These are phyloP conservation scores for Champsocephalus esox DNA, from an alignment of 2,797 vertebrate species.

Conservation along the genomic window DNA sequence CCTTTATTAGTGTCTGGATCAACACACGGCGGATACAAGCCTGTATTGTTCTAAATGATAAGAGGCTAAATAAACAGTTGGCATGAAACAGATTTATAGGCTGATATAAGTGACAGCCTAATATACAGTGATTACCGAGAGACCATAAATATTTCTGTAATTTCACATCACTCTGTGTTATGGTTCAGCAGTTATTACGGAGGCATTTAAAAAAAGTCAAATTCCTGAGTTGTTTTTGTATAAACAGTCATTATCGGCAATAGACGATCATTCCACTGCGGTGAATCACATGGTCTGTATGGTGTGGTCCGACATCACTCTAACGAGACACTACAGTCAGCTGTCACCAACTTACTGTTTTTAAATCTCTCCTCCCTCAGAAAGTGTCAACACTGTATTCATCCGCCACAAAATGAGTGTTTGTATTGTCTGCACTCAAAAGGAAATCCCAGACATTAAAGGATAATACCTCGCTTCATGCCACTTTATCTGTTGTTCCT, in stretches of 20 bases:
- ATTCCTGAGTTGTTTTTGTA: constrained; percentile 65
- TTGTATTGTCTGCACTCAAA: constrained; percentile 24
- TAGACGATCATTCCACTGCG: constrained; percentile 52
- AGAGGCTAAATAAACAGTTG: constrained; percentile 45
- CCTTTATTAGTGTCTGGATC: constrained; percentile 38
- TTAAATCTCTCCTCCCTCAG: constrained; percentile 33
- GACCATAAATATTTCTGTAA: constrained; percentile 48
- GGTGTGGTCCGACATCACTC: constrained; percentile 50
- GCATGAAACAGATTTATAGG: constrained; percentile 40
- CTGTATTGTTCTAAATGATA: constrained; percentile 39
- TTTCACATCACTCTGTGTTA: constrained; percentile 49
- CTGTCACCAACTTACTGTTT: constrained; percentile 40
- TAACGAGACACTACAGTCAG: constrained; percentile 15
- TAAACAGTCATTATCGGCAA: constrained; percentile 68
- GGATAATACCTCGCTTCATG: constrained; percentile 6
- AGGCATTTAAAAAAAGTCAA: constrained; percentile 33
- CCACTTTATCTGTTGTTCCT: constrained; percentile 7
- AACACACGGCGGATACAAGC: constrained; percentile 50
- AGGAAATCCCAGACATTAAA: constrained; percentile 42
- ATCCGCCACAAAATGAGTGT: constrained; percentile 44
- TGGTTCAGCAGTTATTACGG: constrained; percentile 44
- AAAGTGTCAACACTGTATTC: constrained; percentile 60
- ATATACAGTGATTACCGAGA: too few species aligned
- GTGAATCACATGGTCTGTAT: constrained; percentile 39
- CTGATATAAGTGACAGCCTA: neutral